Conservation (phyloP, 2,888 invertebrate species). For the Lampropteryx suffumata region DNA sequence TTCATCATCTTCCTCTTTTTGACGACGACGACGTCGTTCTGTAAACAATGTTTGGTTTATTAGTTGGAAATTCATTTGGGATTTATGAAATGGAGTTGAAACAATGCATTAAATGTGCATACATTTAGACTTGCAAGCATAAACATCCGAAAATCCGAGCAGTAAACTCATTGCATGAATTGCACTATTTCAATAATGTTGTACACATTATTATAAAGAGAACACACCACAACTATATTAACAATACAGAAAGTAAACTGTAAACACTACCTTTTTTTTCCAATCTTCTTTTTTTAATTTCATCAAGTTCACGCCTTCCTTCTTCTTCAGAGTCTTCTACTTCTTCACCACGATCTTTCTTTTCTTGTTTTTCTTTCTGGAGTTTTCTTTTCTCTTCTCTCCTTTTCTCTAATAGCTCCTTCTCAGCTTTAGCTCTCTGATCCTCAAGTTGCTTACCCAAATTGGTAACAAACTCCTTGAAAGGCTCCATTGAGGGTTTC, state of each 20-base stretch:
- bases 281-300: slow-evolving; percentile 55
- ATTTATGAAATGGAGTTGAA: too few species aligned
- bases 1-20: slow-evolving; percentile 77
- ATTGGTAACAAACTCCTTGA: slow-evolving; percentile 87
- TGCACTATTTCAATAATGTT: too few species aligned
- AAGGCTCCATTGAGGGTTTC: slow-evolving; percentile 91
- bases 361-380: slow-evolving; percentile 49
- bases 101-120: too few species aligned
- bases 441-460: slow-evolving; percentile 85
- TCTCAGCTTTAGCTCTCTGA: slow-evolving; percentile 81
- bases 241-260: slow-evolving; percentile 7
- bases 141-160: too few species aligned
- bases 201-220: too few species aligned
- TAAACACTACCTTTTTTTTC: slow-evolving; percentile 50
- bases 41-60: slow-evolving; percentile 21
- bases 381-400: slow-evolving; percentile 59
- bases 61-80: too few species aligned
- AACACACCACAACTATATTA: too few species aligned
- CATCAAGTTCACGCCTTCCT: slow-evolving; percentile 46
- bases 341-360: slow-evolving; percentile 51
- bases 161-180: too few species aligned
- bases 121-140: too few species aligned
- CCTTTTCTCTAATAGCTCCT: slow-evolving; percentile 60
- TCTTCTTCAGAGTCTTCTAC: slow-evolving; percentile 53
- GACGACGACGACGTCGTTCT: slow-evolving; percentile 53